These are phyloP conservation scores for Octopus sinensis DNA, from an alignment of 1,140 invertebrate genomes.

Conservation along the genomic window DNA sequence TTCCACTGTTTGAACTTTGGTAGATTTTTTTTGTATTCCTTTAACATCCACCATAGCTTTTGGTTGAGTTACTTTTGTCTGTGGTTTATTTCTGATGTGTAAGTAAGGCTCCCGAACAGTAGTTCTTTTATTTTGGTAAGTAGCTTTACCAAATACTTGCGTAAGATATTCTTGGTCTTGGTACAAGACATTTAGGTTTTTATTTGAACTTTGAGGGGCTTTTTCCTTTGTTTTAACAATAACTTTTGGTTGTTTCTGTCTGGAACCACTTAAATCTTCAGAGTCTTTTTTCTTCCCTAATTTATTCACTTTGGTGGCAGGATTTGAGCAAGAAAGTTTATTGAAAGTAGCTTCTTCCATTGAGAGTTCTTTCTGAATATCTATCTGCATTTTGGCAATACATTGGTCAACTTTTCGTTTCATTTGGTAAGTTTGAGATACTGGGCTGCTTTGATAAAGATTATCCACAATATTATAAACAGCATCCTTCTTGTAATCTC, in stretches of 20 bases:
- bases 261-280: no score
- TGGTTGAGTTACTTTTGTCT: constrained; percentile 23
- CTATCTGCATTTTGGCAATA: constrained; percentile 7
- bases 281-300: not conserved
- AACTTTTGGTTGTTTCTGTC: not conserved
- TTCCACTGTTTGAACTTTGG: constrained; percentile 32
- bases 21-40: constrained; percentile 20
- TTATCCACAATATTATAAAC: not conserved
- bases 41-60: not conserved
- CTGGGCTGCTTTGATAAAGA: not conserved
- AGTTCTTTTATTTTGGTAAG: constrained; percentile 47
- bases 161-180: constrained; percentile 41
- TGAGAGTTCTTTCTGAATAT: constrained; percentile 1
- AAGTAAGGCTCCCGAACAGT: constrained; percentile 49
- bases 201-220: not conserved
- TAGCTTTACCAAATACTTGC: constrained; percentile 47
- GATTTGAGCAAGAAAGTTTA: not conserved
- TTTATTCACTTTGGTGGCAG: not conserved
- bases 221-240: not conserved
- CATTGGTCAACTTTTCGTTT: not conserved
- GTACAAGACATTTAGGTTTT: not conserved
- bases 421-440: not conserved
- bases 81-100: constrained; percentile 41
- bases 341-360: not conserved
- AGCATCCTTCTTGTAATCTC: not conserved